These are phyloP conservation scores for Circaetus gallicus DNA, from an alignment of 2,113 vertebrate species.

Conservation along the genomic window DNA sequence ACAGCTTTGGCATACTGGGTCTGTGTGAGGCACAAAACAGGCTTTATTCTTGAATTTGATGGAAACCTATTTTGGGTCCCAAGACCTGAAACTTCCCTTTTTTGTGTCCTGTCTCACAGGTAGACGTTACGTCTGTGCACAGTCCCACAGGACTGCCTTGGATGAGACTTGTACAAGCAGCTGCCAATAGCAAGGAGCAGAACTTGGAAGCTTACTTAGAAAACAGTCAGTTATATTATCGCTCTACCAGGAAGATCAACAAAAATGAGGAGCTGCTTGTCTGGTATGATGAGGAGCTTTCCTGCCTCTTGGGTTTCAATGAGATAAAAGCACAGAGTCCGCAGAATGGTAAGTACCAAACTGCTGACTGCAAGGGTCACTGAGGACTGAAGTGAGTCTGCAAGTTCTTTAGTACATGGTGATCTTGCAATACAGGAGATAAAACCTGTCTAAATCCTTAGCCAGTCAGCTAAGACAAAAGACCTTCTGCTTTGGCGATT, in stretches of 20 bases:
- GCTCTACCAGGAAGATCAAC: slow-evolving; percentile 74
- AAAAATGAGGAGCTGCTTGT: slow-evolving; percentile 86
- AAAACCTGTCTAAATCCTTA: not conserved
- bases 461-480: not conserved
- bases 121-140: slow-evolving; percentile 80
- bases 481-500: not conserved
- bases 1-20: not conserved
- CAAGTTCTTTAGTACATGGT: not conserved
- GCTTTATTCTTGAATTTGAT: not conserved
- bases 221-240: slow-evolving; percentile 79
- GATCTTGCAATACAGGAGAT: not conserved
- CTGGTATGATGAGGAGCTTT: slow-evolving; percentile 86
- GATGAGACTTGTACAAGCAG: slow-evolving; percentile 80
- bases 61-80: not conserved
- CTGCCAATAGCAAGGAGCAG: slow-evolving; percentile 78
- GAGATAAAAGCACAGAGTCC: slow-evolving; percentile 68
- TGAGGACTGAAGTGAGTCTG: not conserved
- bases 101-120: slow-evolving; percentile 59
- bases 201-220: slow-evolving; percentile 82
- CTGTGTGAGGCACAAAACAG: not conserved
- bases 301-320: slow-evolving; percentile 81
- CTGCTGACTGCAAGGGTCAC: not conserved
- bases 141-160: slow-evolving; percentile 80
- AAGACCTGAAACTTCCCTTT: not conserved
- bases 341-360: slow-evolving; percentile 72